Evolutionary conservation across 2,888 invertebrate genomes (phyloP).

Genomic region (Bimastos eiseni): DNA sequence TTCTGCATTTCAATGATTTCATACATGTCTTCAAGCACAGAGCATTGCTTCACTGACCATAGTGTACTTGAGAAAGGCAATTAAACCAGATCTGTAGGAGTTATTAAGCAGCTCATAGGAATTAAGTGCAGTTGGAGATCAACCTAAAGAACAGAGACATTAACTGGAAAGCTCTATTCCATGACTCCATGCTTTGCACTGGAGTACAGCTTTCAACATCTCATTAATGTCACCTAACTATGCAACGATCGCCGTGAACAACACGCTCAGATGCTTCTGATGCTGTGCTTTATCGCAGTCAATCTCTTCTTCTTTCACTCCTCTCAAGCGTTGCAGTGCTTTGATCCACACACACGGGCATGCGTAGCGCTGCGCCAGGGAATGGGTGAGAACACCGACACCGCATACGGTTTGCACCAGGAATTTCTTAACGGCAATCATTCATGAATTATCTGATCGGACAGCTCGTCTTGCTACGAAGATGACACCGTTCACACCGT

Average conservation of each 20-base stretch:
- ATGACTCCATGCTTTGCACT: background rate
- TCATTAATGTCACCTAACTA: conserved; percentile 1
- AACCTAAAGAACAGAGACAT: background rate
- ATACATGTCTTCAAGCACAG: background rate
- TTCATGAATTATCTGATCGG: conserved; percentile 21
- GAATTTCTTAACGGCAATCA: conserved; percentile 23
- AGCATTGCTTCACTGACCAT: background rate
- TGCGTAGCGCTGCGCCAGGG: background rate
- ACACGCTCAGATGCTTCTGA: background rate
- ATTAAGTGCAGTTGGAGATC: background rate
- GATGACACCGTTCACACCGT: conserved; percentile 9
- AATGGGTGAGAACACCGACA: background rate
- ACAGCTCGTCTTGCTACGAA: conserved; percentile 3
- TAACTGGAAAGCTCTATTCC: background rate
- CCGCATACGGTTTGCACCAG: conserved; percentile 15
- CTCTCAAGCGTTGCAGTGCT: background rate
- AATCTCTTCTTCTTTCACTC: background rate
- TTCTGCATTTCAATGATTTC: background rate
- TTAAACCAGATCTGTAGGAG: background rate
- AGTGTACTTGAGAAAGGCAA: background rate
- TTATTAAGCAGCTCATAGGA: too few relatives aligned
- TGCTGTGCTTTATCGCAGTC: conserved; percentile 1
- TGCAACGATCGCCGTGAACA: background rate
- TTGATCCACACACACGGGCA: background rate
- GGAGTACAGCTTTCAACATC: background rate